Conservation (phyloP, 2,113 vertebrate species). For the Amblyornis subalaris region DNA sequence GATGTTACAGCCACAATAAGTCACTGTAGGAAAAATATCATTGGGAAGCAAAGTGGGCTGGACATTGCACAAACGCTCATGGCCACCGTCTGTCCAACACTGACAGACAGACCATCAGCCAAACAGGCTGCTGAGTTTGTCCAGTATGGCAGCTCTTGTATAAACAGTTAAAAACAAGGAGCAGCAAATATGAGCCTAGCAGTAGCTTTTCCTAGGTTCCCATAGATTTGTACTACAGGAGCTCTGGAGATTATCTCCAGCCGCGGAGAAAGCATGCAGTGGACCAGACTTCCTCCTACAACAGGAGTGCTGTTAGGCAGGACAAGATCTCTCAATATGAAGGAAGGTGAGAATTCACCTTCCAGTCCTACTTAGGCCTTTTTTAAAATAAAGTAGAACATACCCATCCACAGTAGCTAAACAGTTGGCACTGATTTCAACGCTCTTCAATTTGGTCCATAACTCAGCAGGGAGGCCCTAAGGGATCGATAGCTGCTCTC, state of each 20-base stretch:
- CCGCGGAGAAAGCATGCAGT: neutral
- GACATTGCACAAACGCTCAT: neutral
- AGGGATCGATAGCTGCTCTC: accelerated
- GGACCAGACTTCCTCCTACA: neutral
- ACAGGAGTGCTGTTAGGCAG: neutral
- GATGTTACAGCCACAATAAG: neutral
- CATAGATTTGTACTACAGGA: neutral
- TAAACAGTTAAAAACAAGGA: neutral
- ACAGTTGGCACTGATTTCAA: neutral
- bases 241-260: neutral
- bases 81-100: neutral
- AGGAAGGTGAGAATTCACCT: neutral
- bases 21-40: neutral
- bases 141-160: neutral
- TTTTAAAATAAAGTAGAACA: neutral
- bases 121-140: neutral
- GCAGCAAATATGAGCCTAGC: neutral
- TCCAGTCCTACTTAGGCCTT: accelerated
- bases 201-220: neutral
- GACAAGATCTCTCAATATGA: neutral
- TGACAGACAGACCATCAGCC: neutral
- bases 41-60: neutral
- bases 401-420: neutral
- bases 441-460: accelerated
- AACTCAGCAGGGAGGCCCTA: neutral